Evolutionary conservation across 53 echinoderm and acorn worm species (phyloP).

Genomic region (Temnopleurus reevesii): DNA sequence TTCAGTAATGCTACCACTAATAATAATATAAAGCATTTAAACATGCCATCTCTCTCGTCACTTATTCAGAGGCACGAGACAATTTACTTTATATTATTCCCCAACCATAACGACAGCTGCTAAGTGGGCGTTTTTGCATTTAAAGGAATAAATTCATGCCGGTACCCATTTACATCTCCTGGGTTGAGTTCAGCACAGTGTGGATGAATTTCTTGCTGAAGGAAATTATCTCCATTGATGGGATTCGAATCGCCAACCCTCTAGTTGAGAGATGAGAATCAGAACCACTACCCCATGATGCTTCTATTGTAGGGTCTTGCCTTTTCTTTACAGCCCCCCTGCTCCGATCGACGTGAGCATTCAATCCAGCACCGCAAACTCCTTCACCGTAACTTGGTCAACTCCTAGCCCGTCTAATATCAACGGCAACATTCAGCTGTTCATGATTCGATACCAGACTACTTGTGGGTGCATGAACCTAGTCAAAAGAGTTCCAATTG

Average conservation of each 20-base stretch:
- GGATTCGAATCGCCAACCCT: too few species aligned
- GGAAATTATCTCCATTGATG: background rate
- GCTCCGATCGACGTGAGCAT: background rate
- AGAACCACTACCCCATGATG: too few species aligned
- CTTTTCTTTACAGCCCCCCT: background rate
- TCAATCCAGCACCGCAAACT: background rate
- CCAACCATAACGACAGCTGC: too few species aligned
- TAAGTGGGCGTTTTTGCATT: too few species aligned
- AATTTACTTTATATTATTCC: too few species aligned
- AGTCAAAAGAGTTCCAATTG: background rate
- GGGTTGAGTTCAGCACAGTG: background rate
- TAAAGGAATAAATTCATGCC: too few species aligned
- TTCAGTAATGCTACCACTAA: background rate
- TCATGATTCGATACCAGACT: background rate
- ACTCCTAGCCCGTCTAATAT: background rate
- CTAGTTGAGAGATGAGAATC: too few species aligned
- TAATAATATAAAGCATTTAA: too few species aligned
- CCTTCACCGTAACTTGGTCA: constrained; percentile 3
- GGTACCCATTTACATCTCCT: too few species aligned
- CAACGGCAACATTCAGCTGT: constrained; percentile 16
- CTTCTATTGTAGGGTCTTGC: too few species aligned
- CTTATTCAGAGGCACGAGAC: too few species aligned
- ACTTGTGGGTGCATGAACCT: background rate
- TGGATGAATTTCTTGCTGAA: background rate
- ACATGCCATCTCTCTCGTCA: too few species aligned